These are phyloP conservation scores for Eublepharis macularius DNA, from an alignment of 2,113 vertebrate genomes.

Conservation along the genomic window DNA sequence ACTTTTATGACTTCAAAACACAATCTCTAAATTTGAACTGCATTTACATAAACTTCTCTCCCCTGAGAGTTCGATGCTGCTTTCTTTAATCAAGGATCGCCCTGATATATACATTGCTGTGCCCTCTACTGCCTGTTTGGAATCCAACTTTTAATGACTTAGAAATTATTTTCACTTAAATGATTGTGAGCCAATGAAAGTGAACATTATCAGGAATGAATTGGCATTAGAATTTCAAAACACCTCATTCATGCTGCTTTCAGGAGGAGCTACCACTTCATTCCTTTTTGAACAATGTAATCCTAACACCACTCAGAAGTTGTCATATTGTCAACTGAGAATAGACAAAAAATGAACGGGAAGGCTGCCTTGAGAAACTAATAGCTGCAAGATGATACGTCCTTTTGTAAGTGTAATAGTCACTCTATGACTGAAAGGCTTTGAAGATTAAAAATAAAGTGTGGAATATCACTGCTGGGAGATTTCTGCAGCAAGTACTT, in stretches of 20 bases:
- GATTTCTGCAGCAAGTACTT: neutral
- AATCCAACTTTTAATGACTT: neutral
- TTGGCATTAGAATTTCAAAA: neutral
- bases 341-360: neutral
- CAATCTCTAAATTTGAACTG: neutral
- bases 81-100: neutral
- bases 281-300: neutral
- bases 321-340: conserved; percentile 5
- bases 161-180: neutral
- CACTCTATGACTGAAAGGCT: neutral
- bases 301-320: neutral
- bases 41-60: neutral
- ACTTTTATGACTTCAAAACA: neutral
- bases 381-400: neutral
- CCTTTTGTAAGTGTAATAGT: neutral
- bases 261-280: neutral
- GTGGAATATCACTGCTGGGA: neutral
- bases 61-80: neutral
- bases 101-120: neutral
- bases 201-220: neutral
- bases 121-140: neutral
- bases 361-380: neutral
- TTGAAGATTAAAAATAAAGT: neutral
- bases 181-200: neutral
- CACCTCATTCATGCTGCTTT: neutral